phyloP scores from a whole-genome alignment of 1,140 invertebrate species.

The Aphelenchoides fujianensis region DNA sequence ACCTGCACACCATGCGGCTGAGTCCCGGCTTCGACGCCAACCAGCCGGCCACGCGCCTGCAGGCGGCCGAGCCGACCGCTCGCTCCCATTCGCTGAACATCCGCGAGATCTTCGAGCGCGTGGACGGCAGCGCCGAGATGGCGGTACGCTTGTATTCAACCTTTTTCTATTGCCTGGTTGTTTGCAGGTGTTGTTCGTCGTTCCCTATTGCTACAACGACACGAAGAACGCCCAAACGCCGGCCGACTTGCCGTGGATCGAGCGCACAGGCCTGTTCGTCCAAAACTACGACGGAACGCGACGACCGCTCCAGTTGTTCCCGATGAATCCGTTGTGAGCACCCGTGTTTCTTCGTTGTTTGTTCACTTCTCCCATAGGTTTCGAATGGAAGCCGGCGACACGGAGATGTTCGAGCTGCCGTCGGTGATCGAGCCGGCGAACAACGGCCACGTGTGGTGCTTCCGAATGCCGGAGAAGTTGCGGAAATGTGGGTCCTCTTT shows the following conservation, averaged over 20 bases:
- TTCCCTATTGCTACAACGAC: not conserved
- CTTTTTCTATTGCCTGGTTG: not conserved
- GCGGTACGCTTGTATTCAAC: not conserved
- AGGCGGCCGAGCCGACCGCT: not conserved
- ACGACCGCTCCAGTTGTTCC: not conserved
- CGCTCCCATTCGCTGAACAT: slow-evolving; percentile 12
- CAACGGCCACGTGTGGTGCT: slow-evolving; percentile 2
- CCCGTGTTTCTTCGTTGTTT: slow-evolving; percentile 1
- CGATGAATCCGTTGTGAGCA: slow-evolving; percentile 8
- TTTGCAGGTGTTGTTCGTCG: not conserved
- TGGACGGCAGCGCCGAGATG: not conserved
- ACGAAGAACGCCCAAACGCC: not conserved
- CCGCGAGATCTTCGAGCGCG: not conserved
- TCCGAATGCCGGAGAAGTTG: not conserved
- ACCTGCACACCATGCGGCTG: not conserved
- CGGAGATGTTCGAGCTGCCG: not conserved
- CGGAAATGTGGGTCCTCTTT: not conserved
- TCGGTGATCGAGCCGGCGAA: not conserved
- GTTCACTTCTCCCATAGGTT: not conserved
- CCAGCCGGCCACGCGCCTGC: not conserved
- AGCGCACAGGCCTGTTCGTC: not conserved
- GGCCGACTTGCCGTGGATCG: not conserved
- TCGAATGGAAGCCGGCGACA: not conserved
- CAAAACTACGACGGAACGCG: not conserved
- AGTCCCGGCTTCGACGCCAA: not conserved